These are phyloP conservation scores for Lasius platythorax DNA, from an alignment of 2,888 invertebrate genomes.

Conservation along the genomic window DNA sequence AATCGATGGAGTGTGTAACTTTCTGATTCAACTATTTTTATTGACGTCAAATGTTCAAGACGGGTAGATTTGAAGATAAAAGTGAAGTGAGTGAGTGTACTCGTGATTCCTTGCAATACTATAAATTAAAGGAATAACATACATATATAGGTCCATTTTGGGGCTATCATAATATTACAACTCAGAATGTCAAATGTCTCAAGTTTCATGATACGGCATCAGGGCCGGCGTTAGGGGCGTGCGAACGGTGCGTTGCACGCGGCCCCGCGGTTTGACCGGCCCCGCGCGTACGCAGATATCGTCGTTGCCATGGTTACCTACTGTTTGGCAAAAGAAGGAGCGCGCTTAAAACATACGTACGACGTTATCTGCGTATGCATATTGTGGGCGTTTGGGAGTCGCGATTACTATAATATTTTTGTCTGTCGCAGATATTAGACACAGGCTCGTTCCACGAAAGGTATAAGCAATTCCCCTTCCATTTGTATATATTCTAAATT, in stretches of 20 bases:
- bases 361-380: not conserved
- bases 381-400: not conserved
- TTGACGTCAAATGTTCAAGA: constrained; percentile 90
- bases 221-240: not conserved
- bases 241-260: not conserved
- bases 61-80: constrained; percentile 93
- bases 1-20: no score
- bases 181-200: constrained; percentile 91
- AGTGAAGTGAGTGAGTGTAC: constrained; percentile 89
- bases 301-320: no score
- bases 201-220: constrained; percentile 93
- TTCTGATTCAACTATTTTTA: no score
- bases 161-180: constrained; percentile 91
- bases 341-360: not conserved
- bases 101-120: constrained; percentile 71
- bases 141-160: constrained; percentile 88
- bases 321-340: no score
- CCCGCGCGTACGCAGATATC: no score
- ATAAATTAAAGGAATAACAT: constrained; percentile 82
- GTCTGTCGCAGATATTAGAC: not conserved
- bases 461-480: not conserved
- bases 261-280: not conserved
- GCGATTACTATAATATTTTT: not conserved
- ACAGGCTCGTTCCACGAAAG: not conserved
- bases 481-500: constrained; percentile 6